Base-by-base conservation (phyloP, 2,113 vertebrate genomes). In the Sinocyclocheilus rhinocerous region DNA sequence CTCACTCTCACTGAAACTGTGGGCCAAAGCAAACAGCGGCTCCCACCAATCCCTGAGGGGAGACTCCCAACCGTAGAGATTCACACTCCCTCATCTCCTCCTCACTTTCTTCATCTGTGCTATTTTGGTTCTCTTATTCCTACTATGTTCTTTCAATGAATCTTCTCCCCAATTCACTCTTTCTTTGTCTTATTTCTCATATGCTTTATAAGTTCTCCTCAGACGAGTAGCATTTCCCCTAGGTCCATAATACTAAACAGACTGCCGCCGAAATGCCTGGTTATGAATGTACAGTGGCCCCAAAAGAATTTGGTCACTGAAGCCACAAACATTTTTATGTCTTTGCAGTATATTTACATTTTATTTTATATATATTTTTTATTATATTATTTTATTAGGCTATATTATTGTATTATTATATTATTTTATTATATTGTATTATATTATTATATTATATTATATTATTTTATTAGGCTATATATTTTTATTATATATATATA, bases 1-100 rank as follows among this genome's bases (percentile, higher is more conserved):
- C 70, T 70, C n/a, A 65, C 33, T 39, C 85, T 85, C 70, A 45
- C 70, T 76, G 69, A 87, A 86, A 70, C 77, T 29, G 39, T 80
- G 80, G 84, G 86, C 82, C 85, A 89, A 89, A 77, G 50, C 76
- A 89, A 89, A 89, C 88, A 89, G 59, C 48, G 82, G 84, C 76
- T 81, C 52, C 61, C 67, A 75, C 36, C 55, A 61, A 45, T 89
- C 88, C 85, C 88, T 73, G 24, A 89, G 82, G 85, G 57, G 24
- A 33, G 26, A 50, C 69, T 84, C 69, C 76, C 85, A 55, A 69
- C 22, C 29, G 39, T 48, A 78, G 57, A 61, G 48, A 55, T 85
- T 77, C 84, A 72, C 52, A 26, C 36, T 50, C 73, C 3, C 72
- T 8, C 79, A 45, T 50, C 73, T 52, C 84, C 63, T 83, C 70